phyloP scores from a whole-genome alignment of 1,140 invertebrate genomes.

The Drosophila burlai region DNA sequence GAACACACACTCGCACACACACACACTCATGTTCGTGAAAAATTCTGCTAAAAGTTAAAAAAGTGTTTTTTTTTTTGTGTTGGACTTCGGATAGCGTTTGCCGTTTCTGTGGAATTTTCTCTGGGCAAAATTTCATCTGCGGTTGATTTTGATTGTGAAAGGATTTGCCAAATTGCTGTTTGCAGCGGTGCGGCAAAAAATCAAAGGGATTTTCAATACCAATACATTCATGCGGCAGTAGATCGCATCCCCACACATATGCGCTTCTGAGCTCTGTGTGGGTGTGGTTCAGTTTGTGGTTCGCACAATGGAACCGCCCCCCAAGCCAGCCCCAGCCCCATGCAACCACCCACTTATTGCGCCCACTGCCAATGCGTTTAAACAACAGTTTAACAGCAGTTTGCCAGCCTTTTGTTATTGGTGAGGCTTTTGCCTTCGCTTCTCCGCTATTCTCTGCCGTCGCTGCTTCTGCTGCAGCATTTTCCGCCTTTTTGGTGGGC shows the following conservation, averaged over 20 bases:
- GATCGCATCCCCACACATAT: conserved; percentile 28
- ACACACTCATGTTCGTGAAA: conserved; percentile 13
- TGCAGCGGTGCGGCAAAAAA: conserved; percentile 80
- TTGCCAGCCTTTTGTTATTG: conserved; percentile 80
- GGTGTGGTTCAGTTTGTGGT: conserved; percentile 68
- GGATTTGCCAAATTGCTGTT: conserved; percentile 84
- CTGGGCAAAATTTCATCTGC: conserved; percentile 81
- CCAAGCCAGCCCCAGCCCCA: background rate
- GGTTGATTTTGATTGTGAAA: conserved; percentile 85
- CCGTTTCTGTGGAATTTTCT: conserved; percentile 60
- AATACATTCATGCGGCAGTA: conserved; percentile 63
- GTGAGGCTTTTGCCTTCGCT: conserved; percentile 71
- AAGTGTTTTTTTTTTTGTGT: conserved; percentile 35
- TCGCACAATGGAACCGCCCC: conserved; percentile 57
- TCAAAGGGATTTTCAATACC: conserved; percentile 82
- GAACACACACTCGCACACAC: background rate
- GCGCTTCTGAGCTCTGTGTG: conserved; percentile 19
- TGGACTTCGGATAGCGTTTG: conserved; percentile 43
- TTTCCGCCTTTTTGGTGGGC: conserved; percentile 59
- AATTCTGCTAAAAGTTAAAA: conserved; percentile 36
- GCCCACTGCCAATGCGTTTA: conserved; percentile 69
- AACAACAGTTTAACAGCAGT: conserved; percentile 82
- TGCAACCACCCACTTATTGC: conserved; percentile 9
- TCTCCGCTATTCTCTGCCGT: conserved; percentile 26
- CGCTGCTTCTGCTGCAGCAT: conserved; percentile 27